These are phyloP conservation scores for Apotomis capreana DNA, from an alignment of 2,888 invertebrate species.

Conservation along the genomic window DNA sequence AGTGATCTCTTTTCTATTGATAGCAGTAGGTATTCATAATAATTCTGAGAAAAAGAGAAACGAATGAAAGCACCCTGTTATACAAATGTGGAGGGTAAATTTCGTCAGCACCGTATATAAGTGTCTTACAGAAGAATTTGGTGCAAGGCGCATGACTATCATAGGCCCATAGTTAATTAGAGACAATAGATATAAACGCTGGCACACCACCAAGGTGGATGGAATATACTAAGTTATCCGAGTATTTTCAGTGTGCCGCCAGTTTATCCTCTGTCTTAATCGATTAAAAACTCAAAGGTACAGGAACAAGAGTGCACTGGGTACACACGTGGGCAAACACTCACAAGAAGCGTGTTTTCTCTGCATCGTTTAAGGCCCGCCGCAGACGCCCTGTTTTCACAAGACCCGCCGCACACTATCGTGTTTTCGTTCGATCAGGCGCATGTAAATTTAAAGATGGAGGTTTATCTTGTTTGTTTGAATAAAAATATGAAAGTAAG, in stretches of 20 bases:
- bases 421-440: slow-evolving; percentile 70
- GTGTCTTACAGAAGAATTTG: too few species aligned
- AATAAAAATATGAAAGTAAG: slow-evolving; percentile 5
- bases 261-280: not conserved
- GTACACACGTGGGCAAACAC: slow-evolving; percentile 37
- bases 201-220: too few species aligned
- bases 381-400: slow-evolving; percentile 60
- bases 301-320: slow-evolving; percentile 16
- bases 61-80: too few species aligned
- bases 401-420: slow-evolving; percentile 56
- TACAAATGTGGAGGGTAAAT: too few species aligned
- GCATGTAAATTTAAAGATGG: slow-evolving; percentile 46
- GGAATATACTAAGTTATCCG: too few species aligned
- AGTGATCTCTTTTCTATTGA: too few species aligned
- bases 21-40: too few species aligned
- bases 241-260: slow-evolving; percentile 1
- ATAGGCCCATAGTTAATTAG: too few species aligned
- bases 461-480: slow-evolving; percentile 38
- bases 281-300: slow-evolving; percentile 17
- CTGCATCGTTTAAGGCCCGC: slow-evolving; percentile 56
- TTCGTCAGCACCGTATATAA: too few species aligned
- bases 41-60: too few species aligned
- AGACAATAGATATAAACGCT: too few species aligned
- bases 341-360: slow-evolving; percentile 59
- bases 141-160: too few species aligned